Evolutionary conservation across 2,797 vertebrate species (phyloP), one percentile per base, ranked within the genome.

Genomic region (Tachyglossus aculeatus): DNA sequence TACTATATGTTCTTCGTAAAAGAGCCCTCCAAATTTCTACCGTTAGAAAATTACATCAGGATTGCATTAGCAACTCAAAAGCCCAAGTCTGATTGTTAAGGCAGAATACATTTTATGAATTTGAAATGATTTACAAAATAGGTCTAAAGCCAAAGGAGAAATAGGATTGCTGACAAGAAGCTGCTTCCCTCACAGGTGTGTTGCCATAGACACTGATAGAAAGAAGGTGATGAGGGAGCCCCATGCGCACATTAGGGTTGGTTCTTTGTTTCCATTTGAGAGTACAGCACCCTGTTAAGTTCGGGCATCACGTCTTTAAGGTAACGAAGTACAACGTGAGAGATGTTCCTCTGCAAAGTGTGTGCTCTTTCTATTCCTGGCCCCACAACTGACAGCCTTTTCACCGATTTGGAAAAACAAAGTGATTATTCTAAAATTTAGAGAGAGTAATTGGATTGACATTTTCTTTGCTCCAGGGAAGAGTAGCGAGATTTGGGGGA

Each of bases 251-350:
- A n/a, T n/a, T n/a, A 33, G 0, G 0, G 32, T 61, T 59, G 14
- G 16, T 65, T 50, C 71, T 27, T 54, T 44, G 55, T 41, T 75
- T 86, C 71, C 75, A 75, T 75, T 66, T 75, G 19, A 47, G 58
- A 48, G 66, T 82, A 19, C 10, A 64, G 29, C 5, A 68, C 11
- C 37, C 61, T 75, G 38, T 39, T 36, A 65, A 67, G 50, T 82
- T 9, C 41, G 69, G 56, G 36, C 62, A 36, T 50, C 56, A 34
- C 68, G 44, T 48, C 38, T 54, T 53, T 55, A 51, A 63, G 2
- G 60, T 9, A 34, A 5, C 37, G 6, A 22, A n/a, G 4, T 56
- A 21, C 31, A 48, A n/a, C 50, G 48, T 4, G 56, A n/a, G 14
- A 43, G 36, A 66, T 41, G 74, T 79, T 67, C 6, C 6, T 29